Percentiles rank a stretch among this genome's conserved stretches.
Conservation (phyloP, 2,797 vertebrate species). For the Notolepis coatsorum region DNA sequence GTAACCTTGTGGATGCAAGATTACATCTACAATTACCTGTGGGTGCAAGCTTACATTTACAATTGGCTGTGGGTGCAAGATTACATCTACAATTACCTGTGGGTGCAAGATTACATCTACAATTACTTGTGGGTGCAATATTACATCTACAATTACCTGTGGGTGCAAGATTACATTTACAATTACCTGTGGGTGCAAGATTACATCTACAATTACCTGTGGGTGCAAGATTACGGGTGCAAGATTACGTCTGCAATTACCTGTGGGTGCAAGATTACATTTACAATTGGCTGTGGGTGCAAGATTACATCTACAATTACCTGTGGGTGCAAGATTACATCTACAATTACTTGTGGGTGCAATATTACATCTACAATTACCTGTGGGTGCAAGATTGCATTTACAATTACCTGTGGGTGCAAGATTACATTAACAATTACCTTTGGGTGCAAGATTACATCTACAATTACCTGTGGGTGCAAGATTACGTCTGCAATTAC, state of each 20-base stretch:
- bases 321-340: constrained; percentile 10
- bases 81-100: constrained; percentile 3
- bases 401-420: too few species aligned
- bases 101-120: constrained; percentile 8
- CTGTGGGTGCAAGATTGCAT: constrained; percentile 9
- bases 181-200: too few species aligned
- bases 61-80: too few species aligned
- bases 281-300: too few species aligned
- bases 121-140: too few species aligned
- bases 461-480: too few species aligned
- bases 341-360: too few species aligned
- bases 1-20: constrained; percentile 2
- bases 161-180: constrained; percentile 8
- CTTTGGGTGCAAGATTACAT: constrained; percentile 10
- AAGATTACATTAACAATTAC: constrained; percentile 7
- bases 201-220: constrained; percentile 3
- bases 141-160: constrained; percentile 3
- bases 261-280: constrained; percentile 10
- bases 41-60: constrained; percentile 8
- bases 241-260: constrained; percentile 7
- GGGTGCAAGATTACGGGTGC: too few species aligned
- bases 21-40: constrained; percentile 3
- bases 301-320: constrained; percentile 7
- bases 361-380: constrained; percentile 7
- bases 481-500: constrained; percentile 7